A percentile compares a stretch with the other conserved stretches of the same genome.
Conservation (phyloP, 1,140 invertebrate species). For the Drosophila miranda region DNA sequence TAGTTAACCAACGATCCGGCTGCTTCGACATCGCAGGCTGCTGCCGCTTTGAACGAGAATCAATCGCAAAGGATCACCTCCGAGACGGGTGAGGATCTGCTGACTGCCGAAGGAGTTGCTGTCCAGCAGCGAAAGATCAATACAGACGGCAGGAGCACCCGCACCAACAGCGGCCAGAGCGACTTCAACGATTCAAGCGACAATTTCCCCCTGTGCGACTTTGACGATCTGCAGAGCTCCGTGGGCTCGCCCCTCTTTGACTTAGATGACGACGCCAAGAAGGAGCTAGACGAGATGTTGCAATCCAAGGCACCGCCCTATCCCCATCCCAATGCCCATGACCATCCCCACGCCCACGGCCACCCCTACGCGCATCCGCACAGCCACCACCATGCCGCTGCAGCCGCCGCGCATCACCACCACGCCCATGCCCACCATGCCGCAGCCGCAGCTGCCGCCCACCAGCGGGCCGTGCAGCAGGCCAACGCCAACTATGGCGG, state of each 20-base stretch:
- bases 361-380: conserved; percentile 47
- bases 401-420: conserved; percentile 35
- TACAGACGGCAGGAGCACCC: conserved; percentile 15
- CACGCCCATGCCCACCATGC: conserved; percentile 60
- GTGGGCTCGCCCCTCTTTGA: conserved; percentile 78
- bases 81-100: conserved; percentile 65
- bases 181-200: conserved; percentile 4
- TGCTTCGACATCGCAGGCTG: conserved; percentile 78
- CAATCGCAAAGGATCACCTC: conserved; percentile 36
- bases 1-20: conserved; percentile 61
- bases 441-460: conserved; percentile 44
- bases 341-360: conserved; percentile 38
- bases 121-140: conserved; percentile 17
- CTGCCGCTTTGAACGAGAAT: conserved; percentile 57
- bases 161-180: conserved; percentile 25
- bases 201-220: conserved; percentile 50
- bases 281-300: conserved; percentile 81
- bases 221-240: conserved; percentile 69
- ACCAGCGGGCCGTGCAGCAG: conserved; percentile 59
- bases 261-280: conserved; percentile 82
- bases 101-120: conserved; percentile 12
- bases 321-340: conserved; percentile 57
- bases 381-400: conserved; percentile 30
- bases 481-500: conserved; percentile 55
- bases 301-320: conserved; percentile 78